Base-by-base conservation (phyloP, 2,888 invertebrate species). In the Metalampra italica region DNA sequence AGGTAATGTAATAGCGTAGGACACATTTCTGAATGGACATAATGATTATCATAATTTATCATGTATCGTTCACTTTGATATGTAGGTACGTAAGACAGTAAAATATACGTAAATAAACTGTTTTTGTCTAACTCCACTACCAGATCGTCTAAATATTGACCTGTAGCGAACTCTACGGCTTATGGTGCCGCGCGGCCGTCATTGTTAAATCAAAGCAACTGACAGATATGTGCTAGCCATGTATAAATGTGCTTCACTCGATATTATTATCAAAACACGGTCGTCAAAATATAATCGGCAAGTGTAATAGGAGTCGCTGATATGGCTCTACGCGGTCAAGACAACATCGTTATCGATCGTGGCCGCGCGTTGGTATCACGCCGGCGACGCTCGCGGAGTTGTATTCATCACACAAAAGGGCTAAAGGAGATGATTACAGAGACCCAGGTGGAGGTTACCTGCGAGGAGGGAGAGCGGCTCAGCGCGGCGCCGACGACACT, bases 331-430 rank as follows among this genome's bases (percentile, higher is more conserved):
- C 63, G 66, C 70, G 66, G 69, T 61, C 69, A 75, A 72, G 82
- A 82, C 82, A 83, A 84, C 82, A 82, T 85, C 80, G 77, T 81
- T 87, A 89, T 89, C 83, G 88, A 89, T 88, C 88, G 87, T 55
- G 56, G 69, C 59, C 73, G 75, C 75, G 78, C 78, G 71, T 72
- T 77, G 67, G 68, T 64, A 64, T 64, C 63, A 71, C 79, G 77
- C 77, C 47, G 43, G 29, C 66, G 57, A 62, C 64, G 56, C 62
- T 74, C 51, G 71, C 75, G 54, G 60, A 50, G 62, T 55, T 43
- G 34, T 43, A 66, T 72, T 75, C 62, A 54, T 79, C 66, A 79
- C 76, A 78, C 66, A 80, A 79, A 80, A 68, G 58, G 53, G 57
- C 50, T 50, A 52, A 51, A 49, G 45, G 55, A 56, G 44, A 22